These are phyloP conservation scores for Platalea minor DNA, from an alignment of 2,797 vertebrate species.

Conservation along the genomic window DNA sequence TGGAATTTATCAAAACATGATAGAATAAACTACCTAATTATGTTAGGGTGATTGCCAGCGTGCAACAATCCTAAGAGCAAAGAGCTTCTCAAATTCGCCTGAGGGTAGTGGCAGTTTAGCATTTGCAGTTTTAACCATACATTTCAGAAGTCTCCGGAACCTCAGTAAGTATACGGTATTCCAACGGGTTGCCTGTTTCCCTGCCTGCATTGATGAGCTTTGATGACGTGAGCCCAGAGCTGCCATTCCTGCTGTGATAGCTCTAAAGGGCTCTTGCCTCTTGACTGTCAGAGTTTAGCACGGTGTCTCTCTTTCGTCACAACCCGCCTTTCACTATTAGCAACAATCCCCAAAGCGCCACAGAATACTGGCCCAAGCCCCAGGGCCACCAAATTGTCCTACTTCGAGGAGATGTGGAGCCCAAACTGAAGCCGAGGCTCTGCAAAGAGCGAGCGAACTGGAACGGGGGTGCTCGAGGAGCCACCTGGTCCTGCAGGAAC, in stretches of 20 bases:
- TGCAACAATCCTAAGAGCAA: neutral
- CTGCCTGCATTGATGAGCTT: neutral
- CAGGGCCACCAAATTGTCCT: neutral
- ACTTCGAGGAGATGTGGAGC: neutral
- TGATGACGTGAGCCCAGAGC: neutral
- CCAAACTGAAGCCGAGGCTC: neutral
- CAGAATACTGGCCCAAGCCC: neutral
- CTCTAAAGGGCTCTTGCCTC: neutral
- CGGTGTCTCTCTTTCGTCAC: neutral
- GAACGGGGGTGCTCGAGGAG: neutral
- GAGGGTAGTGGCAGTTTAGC: neutral
- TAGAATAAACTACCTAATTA: conserved; percentile 50
- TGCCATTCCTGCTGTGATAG: neutral
- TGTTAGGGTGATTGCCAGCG: conserved; percentile 41
- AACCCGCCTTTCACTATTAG: neutral
- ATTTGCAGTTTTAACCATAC: neutral
- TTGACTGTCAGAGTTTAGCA: neutral
- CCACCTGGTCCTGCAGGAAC: neutral
- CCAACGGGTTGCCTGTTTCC: neutral
- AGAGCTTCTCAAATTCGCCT: conserved; percentile 1
- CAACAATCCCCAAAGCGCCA: neutral
- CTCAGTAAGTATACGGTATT: neutral
- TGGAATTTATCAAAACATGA: conserved; percentile 59
- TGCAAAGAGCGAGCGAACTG: neutral
- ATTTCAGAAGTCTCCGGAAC: neutral